Conservation (phyloP, 2,113 vertebrate genomes). For the Zosterops borbonicus region DNA sequence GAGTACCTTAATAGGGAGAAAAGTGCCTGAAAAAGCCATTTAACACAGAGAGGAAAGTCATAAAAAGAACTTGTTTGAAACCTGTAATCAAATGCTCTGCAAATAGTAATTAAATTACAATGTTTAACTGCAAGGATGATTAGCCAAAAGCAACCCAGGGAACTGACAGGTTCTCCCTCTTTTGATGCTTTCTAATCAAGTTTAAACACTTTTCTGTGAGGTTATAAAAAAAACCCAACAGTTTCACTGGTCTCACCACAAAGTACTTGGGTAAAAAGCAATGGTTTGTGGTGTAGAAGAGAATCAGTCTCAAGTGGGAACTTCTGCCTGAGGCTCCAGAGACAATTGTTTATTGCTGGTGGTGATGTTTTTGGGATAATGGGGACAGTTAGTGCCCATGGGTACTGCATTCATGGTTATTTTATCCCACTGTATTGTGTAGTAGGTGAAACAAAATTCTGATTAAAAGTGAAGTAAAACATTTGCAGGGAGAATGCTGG, state of each 20-base stretch:
- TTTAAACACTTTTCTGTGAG: background rate
- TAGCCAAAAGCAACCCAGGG: background rate
- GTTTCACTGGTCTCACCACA: background rate
- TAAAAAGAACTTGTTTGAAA: slow-evolving; percentile 31
- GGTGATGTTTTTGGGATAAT: background rate
- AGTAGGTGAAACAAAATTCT: background rate
- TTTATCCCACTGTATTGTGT: background rate
- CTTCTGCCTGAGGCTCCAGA: background rate
- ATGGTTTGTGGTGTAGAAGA: background rate
- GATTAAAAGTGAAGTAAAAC: background rate
- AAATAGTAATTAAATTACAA: slow-evolving; percentile 47
- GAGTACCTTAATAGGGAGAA: slow-evolving; percentile 17
- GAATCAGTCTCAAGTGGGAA: rapidly evolving
- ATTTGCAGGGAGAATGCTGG: background rate
- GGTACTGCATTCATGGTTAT: background rate
- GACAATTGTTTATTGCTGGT: background rate
- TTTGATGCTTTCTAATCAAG: slow-evolving; percentile 11
- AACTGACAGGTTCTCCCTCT: background rate
- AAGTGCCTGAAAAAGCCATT: slow-evolving; percentile 11
- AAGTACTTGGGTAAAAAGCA: background rate
- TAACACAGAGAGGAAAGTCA: slow-evolving; percentile 12
- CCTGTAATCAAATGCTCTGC: background rate
- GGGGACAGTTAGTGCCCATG: background rate
- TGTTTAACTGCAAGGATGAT: slow-evolving; percentile 24
- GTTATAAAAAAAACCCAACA: background rate